Evolutionary conservation across 1,140 invertebrate species (phyloP).

Genomic region (Drosophila arawakana): DNA sequence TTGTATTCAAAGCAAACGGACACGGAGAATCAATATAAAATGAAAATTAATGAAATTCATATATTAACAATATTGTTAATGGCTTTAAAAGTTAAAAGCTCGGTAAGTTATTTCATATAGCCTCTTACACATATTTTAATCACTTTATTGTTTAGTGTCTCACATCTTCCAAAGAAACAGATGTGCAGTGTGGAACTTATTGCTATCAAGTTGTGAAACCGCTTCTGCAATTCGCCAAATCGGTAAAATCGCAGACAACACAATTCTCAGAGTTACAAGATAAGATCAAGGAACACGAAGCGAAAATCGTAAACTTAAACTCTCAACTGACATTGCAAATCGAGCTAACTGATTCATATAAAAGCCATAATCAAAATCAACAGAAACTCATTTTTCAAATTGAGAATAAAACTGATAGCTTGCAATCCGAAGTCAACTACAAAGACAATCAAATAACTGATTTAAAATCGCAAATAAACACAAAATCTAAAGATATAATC

Average conservation of each 20-base stretch:
- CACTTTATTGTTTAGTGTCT: neutral
- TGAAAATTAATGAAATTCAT: too few species aligned
- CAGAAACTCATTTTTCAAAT: neutral
- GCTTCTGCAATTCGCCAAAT: neutral
- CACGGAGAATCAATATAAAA: too few species aligned
- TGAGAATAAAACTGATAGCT: neutral
- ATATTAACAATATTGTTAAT: too few species aligned
- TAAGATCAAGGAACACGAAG: neutral
- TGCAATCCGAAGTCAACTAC: neutral
- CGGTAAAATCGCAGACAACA: neutral
- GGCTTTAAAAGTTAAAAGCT: too few species aligned
- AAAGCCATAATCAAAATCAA: neutral
- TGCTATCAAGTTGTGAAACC: conserved; percentile 6
- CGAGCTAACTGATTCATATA: neutral
- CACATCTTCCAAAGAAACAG: neutral
- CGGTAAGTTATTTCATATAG: too few species aligned
- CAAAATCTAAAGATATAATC: too few species aligned
- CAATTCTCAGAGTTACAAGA: neutral
- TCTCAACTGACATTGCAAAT: neutral
- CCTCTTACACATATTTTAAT: too few species aligned
- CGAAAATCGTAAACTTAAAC: neutral
- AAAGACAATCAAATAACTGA: neutral
- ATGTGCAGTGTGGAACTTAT: neutral
- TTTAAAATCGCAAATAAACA: neutral
- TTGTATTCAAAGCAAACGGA: too few species aligned